Conservation (phyloP, 2,888 invertebrate genomes). For the Rhopalosiphum nymphaeae region DNA sequence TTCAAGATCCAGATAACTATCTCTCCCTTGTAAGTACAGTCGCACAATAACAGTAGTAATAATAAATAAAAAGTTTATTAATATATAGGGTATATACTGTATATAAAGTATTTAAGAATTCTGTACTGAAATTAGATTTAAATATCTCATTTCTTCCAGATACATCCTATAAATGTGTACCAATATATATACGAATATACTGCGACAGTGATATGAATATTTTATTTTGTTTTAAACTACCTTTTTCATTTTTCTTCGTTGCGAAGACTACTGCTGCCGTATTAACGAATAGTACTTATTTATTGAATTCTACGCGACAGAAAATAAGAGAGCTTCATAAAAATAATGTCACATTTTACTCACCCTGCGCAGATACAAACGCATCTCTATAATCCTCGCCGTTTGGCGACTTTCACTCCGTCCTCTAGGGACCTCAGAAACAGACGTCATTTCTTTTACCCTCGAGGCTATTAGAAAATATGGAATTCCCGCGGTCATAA, state of each 20-base stretch:
- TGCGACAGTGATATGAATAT: constrained; percentile 10
- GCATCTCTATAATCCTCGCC: background rate
- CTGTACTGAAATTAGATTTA: background rate
- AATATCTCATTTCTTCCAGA: background rate
- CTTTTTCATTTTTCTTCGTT: background rate
- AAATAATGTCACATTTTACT: constrained; percentile 30
- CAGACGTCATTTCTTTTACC: constrained; percentile 38
- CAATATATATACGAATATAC: background rate
- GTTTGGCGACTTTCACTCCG: constrained; percentile 6
- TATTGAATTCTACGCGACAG: constrained; percentile 34
- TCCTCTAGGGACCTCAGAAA: constrained; percentile 23
- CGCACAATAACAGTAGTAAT: background rate
- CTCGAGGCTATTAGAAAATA: constrained; percentile 43
- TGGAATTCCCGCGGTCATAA: constrained; percentile 37
- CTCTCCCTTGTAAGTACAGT: background rate
- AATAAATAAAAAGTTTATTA: background rate
- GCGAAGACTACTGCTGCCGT: background rate
- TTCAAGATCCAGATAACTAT: background rate
- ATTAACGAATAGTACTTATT: constrained; percentile 21
- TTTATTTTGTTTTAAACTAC: constrained; percentile 21
- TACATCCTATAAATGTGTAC: background rate
- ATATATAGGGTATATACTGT: background rate
- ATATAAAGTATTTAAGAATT: background rate
- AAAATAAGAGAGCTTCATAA: constrained; percentile 33
- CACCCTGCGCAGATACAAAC: background rate